Conservation (phyloP, 2,888 invertebrate species). For the Anodontia alba region DNA sequence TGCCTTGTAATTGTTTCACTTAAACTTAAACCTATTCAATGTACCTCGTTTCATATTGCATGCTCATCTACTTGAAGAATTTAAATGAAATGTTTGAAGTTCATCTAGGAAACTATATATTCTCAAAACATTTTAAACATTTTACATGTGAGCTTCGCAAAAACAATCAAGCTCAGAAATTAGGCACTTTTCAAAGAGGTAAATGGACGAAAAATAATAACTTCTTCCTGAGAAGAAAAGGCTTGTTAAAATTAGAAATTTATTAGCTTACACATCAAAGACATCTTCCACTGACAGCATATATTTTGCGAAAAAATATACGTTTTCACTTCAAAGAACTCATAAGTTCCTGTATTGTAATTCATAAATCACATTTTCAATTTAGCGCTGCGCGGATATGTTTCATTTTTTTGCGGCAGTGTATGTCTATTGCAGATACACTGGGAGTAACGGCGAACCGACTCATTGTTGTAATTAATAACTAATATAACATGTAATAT, state of each 20-base stretch:
- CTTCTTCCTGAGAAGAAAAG: constrained; percentile 6
- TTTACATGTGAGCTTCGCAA: too few relatives aligned
- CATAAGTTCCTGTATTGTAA: constrained; percentile 8
- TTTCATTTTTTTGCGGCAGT: not conserved
- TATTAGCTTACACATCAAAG: constrained; percentile 14
- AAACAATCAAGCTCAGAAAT: not conserved
- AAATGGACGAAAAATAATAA: not conserved
- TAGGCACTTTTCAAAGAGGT: not conserved
- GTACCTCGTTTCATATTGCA: too few relatives aligned
- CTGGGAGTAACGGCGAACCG: too few relatives aligned
- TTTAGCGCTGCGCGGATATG: constrained; percentile 12
- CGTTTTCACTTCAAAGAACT: constrained; percentile 10
- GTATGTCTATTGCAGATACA: constrained; percentile 9
- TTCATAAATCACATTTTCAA: constrained; percentile 19
- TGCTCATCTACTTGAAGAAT: not conserved
- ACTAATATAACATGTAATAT: too few relatives aligned
- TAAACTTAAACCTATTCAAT: too few relatives aligned
- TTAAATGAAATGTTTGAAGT: not conserved
- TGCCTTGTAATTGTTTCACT: too few relatives aligned
- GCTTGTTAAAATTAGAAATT: constrained; percentile 7
- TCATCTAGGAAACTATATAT: not conserved
- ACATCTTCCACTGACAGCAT: constrained; percentile 12
- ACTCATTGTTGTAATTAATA: too few relatives aligned
- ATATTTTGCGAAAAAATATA: constrained; percentile 1
- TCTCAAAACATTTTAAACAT: not conserved